These are phyloP conservation scores for Hoplias malabaricus DNA, from an alignment of 2,113 vertebrate species.

Conservation along the genomic window DNA sequence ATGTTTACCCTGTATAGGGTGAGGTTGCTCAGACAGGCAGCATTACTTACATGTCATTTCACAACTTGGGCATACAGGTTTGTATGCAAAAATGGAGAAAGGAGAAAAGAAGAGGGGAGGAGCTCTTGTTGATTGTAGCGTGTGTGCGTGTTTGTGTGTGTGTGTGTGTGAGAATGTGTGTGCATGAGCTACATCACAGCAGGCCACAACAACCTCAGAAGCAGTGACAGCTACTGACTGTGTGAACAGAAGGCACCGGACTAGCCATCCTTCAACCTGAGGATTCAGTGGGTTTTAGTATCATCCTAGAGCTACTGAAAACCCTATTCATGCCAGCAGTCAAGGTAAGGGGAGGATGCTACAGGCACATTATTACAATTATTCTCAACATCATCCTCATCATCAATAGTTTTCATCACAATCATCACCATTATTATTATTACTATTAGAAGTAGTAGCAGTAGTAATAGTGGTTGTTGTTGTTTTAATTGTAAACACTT, in stretches of 20 bases:
- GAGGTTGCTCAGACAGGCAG: not conserved
- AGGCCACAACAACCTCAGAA: slow-evolving; percentile 1
- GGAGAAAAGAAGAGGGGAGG: not conserved
- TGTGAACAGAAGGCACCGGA: not conserved
- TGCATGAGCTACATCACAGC: not conserved
- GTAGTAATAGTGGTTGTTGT: no score
- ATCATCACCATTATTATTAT: not conserved
- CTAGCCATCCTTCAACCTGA: not conserved
- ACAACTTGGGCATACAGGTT: not conserved
- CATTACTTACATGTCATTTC: not conserved
- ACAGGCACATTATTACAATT: not conserved
- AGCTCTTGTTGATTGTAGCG: not conserved
- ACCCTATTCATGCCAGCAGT: slow-evolving; percentile 16
- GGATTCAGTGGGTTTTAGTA: not conserved
- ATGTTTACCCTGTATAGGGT: not conserved
- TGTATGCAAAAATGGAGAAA: not conserved
- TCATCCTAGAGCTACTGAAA: not conserved
- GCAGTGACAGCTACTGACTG: not conserved
- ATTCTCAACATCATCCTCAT: not conserved
- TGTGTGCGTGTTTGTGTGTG: slow-evolving; percentile 10
- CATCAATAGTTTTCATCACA: no score
- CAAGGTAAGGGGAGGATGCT: slow-evolving; percentile 15
- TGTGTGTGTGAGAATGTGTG: slow-evolving; percentile 9
- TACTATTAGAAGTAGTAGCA: no score
- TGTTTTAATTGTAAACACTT: not conserved